Evolutionary conservation across 1,140 invertebrate genomes (phyloP).

Genomic region (Meloidogyne hapla): DNA sequence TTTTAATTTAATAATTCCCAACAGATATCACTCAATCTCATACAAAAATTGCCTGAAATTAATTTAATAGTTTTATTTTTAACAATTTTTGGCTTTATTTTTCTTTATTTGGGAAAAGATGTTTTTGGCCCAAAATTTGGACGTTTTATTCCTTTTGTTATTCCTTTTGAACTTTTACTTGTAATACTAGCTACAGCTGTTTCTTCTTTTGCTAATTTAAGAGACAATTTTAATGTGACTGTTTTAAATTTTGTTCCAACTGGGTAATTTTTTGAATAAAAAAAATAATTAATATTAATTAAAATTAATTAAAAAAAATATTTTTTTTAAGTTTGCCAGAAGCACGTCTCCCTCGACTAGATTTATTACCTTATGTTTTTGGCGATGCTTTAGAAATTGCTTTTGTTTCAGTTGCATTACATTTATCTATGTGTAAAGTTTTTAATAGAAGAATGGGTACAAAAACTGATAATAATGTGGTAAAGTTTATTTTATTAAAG

Average conservation of each 20-base stretch:
- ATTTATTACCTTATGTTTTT: slow-evolving; percentile 59
- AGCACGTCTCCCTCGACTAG: slow-evolving; percentile 58
- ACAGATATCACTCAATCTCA: slow-evolving; percentile 47
- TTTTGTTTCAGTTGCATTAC: slow-evolving; percentile 69
- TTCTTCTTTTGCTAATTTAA: slow-evolving; percentile 43
- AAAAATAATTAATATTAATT: background rate
- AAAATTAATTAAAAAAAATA: too few relatives aligned
- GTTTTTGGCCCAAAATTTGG: slow-evolving; percentile 41
- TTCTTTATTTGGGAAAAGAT: slow-evolving; percentile 55
- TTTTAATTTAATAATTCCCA: background rate
- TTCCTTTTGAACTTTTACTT: slow-evolving; percentile 59
- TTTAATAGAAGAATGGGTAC: slow-evolving; percentile 69
- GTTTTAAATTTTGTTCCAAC: slow-evolving; percentile 49
- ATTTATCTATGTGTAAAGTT: slow-evolving; percentile 69
- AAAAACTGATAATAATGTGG: slow-evolving; percentile 69
- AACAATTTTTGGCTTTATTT: slow-evolving; percentile 38
- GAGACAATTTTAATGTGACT: slow-evolving; percentile 27
- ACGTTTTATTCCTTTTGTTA: slow-evolving; percentile 31
- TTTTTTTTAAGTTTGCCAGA: slow-evolving; percentile 58
- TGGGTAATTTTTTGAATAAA: slow-evolving; percentile 32
- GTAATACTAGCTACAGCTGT: slow-evolving; percentile 46
- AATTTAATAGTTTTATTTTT: slow-evolving; percentile 49
- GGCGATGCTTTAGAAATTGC: slow-evolving; percentile 66
- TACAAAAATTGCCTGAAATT: slow-evolving; percentile 28
- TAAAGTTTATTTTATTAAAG: slow-evolving; percentile 23